phyloP scores from a whole-genome alignment of 2,888 invertebrate genomes.

The Phlogophora meticulosa region DNA sequence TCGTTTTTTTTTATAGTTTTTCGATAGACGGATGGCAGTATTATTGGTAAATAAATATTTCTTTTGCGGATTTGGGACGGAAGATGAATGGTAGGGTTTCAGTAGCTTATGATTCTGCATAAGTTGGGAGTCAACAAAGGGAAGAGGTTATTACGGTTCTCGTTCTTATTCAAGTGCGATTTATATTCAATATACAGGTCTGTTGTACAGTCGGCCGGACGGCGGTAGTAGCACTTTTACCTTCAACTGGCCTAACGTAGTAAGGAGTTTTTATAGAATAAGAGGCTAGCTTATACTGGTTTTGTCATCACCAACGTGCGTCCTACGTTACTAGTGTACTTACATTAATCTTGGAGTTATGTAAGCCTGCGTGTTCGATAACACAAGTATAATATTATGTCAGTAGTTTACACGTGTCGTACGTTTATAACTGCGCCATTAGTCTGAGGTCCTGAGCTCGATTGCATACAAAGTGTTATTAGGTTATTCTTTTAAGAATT shows the following conservation, averaged over 20 bases:
- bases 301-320: too few relatives aligned
- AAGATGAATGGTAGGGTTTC: slow-evolving; percentile 31
- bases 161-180: slow-evolving; percentile 45
- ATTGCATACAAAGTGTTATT: too few relatives aligned
- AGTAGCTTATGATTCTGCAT: slow-evolving; percentile 49
- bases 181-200: slow-evolving; percentile 44
- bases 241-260: too few relatives aligned
- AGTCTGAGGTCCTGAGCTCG: too few relatives aligned
- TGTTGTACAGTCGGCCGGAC: not conserved
- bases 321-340: slow-evolving; percentile 1
- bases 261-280: too few relatives aligned
- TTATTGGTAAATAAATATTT: slow-evolving; percentile 62
- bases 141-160: slow-evolving; percentile 34
- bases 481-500: too few relatives aligned
- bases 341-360: not conserved
- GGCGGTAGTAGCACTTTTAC: not conserved
- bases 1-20: slow-evolving; percentile 61
- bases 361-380: not conserved
- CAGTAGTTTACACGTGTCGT: too few relatives aligned
- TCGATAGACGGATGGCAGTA: slow-evolving; percentile 54
- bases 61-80: slow-evolving; percentile 36
- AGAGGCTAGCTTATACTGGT: too few relatives aligned
- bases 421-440: too few relatives aligned
- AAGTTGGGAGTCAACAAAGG: slow-evolving; percentile 42
- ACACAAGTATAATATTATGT: too few relatives aligned